These are phyloP conservation scores for Hypercompe scribonia DNA, from an alignment of 2,888 invertebrate species.

Conservation along the genomic window DNA sequence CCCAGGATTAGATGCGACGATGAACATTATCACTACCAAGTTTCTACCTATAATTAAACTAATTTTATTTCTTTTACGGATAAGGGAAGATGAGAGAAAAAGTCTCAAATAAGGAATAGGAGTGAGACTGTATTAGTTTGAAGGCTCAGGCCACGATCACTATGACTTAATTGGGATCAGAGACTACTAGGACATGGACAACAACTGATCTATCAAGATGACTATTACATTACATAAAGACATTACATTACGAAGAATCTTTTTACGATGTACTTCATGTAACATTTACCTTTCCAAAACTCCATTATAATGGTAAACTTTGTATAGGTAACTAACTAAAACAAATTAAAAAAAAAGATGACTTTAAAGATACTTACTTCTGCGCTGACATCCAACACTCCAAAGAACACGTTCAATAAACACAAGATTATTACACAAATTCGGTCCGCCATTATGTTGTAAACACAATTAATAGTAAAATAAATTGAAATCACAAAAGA, in stretches of 20 bases:
- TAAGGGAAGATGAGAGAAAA: background rate
- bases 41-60: no score
- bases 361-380: background rate
- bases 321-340: no score
- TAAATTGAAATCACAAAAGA: background rate
- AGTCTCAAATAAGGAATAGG: no score
- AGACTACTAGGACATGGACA: background rate
- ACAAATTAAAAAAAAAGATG: background rate
- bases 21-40: background rate
- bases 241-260: background rate
- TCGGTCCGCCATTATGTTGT: background rate
- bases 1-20: background rate
- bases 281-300: background rate
- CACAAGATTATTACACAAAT: background rate
- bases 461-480: background rate
- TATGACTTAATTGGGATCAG: background rate
- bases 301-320: no score
- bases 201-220: background rate
- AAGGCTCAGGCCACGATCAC: background rate
- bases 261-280: background rate
- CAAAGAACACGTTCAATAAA: conserved; percentile 6
- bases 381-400: background rate
- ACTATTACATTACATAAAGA: no score
- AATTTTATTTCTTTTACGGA: no score
- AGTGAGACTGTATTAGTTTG: background rate